Conservation (phyloP, 2,888 invertebrate genomes). For the Nesidiocoris tenuis region DNA sequence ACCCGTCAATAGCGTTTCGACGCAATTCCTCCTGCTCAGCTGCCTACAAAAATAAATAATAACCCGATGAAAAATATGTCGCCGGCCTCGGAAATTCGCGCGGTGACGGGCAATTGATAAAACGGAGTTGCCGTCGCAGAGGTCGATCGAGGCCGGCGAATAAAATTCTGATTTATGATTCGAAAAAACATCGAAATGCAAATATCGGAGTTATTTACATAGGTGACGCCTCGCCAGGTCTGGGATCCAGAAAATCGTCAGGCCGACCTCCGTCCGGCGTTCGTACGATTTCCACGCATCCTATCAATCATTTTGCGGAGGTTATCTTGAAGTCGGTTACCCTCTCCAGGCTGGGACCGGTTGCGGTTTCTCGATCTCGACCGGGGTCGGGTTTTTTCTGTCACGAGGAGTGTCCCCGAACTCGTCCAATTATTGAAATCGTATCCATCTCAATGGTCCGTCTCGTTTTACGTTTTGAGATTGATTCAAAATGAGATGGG, state of each 20-base stretch:
- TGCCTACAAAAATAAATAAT: no score
- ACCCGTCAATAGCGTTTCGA: no score
- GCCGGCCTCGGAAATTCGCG: no score
- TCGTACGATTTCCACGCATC: background rate
- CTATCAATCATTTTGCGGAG: background rate
- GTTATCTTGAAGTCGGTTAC: background rate
- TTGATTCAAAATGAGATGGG: no score
- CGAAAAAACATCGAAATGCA: background rate
- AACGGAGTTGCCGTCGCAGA: background rate
- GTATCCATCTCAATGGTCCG: background rate
- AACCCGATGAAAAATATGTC: no score
- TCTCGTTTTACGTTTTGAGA: no score
- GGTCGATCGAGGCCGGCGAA: background rate
- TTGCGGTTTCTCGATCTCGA: background rate
- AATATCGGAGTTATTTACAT: background rate
- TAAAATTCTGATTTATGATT: background rate
- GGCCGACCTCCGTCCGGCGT: background rate
- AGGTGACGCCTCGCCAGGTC: background rate
- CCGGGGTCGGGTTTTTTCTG: background rate
- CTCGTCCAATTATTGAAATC: background rate
- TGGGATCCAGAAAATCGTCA: background rate
- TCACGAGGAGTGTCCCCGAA: background rate
- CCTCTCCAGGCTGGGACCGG: background rate
- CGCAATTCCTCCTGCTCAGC: no score
- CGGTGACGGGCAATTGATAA: no score